Evolutionary conservation across 2,888 invertebrate species (phyloP), one percentile per base, ranked within the genome.

Genomic region (Eupeodes latifasciatus): DNA sequence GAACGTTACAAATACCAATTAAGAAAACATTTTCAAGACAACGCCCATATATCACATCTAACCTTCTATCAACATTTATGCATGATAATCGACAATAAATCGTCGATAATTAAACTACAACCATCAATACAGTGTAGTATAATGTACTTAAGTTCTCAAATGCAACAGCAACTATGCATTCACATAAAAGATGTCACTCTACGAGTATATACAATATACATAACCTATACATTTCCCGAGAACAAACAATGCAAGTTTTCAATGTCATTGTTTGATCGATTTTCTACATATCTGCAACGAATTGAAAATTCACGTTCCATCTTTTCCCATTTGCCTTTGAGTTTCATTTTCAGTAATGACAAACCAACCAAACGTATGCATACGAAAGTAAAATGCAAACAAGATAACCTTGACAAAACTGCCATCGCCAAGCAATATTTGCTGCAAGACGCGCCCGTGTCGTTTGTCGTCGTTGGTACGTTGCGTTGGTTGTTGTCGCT

Each of bases 391-490:
- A 81, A 85, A 78, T 78, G 67, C 77, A 67, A 85, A 81, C 16
- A 53, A 61, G 64, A 78, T 62, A 85, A 85, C 85, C 85, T 85
- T 85, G 85, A 81, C 81, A 85, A 81, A 85, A 59, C 34, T 59
- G 59, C 27, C 77, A 72, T 72, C 76, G 74, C 76, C 72, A 76
- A 76, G 27, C 69, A 77, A 81, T 66, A 85, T 81, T 40, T 81
- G 77, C 81, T 81, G 85, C 77, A 72, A 47, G 66, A 36, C 53
- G 51, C 57, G 12, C 51, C n/a, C 14, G n/a, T 27, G 55, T 27
- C 27, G 55, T 12, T 10, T 10, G 10, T 47, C 10, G 10, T 11
- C 12, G 19, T 47, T 27, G 27, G 27, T 27, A 27, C 27, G 27
- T 27, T 27, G 27, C 27, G 47, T 47, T 10, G 10, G 7, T 57